Evolutionary conservation across 2,797 vertebrate species (phyloP), one percentile per base, ranked within the genome.

Genomic region (Sitta carolinensis): DNA sequence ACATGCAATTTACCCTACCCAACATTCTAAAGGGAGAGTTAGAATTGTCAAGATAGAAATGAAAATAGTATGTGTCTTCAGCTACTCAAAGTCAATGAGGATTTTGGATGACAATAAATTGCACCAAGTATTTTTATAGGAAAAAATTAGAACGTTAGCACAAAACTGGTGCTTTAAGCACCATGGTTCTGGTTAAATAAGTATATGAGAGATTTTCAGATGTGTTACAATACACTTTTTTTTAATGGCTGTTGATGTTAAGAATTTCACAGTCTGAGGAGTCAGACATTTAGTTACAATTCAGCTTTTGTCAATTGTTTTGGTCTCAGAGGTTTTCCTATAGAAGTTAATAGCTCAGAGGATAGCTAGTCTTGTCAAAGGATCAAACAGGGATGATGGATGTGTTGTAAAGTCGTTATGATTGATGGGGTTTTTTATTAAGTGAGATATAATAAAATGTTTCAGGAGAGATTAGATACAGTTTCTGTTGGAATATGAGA

Each of bases 401-500:
- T 0, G 0, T 40, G 13, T 76, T 75, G 34, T 23, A 84, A 80
- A 83, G 34, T 26, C 16, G 67, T 76, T 63, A 34, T 34, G 12
- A 55, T 43, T 69, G 32, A 68, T 69, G 6, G 0, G 1, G 0
- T 27, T 22, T 68, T 86, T 80, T 25, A 22, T 52, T 69, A 29
- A 69, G 22, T 29, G 20, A 69, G 27, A 22, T 20, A 57, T 36
- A 55, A 42, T 27, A 75, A 77, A 80, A 61, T 25, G 12, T 45
- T 85, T 83, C 74, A 40, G n/a, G 75, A 58, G 25, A 80, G 25
- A 63, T 20, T 19, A 38, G 63, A 36, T 50, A 30, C 23, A 0
- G 0, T 81, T 88, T 86, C 42, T 66, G 58, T 36, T 78, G 38
- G 15, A 85, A 50, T 52, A 32, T 66, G 30, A 70, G 45, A 42